Evolutionary conservation across 2,888 invertebrate species (phyloP).

Genomic region (Cantharis flavilabris): DNA sequence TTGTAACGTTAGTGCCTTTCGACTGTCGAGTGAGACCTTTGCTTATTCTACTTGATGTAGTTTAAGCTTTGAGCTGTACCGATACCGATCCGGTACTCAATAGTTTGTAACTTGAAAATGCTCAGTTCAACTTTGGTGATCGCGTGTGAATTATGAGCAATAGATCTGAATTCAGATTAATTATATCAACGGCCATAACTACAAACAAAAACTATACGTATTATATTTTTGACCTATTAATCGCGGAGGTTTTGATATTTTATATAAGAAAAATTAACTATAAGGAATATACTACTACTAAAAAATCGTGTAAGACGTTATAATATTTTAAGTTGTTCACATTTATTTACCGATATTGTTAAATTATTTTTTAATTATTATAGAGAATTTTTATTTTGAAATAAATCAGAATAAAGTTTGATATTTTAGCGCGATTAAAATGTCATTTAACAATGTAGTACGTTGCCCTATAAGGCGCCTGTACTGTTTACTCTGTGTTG

Average conservation of each 20-base stretch:
- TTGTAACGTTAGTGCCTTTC: conserved; percentile 58
- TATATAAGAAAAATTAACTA: conserved; percentile 1
- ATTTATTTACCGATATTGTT: background rate
- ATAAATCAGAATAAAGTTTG: conserved; percentile 18
- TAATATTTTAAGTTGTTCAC: background rate
- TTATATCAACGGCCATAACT: conserved; percentile 52
- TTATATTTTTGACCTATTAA: conserved; percentile 32
- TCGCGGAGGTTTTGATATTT: conserved; percentile 18
- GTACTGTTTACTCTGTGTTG: conserved; percentile 57
- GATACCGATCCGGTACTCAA: conserved; percentile 46
- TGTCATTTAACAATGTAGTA: conserved; percentile 28
- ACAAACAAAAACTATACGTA: conserved; percentile 40
- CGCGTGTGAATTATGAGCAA: conserved; percentile 48
- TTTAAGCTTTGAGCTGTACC: conserved; percentile 40
- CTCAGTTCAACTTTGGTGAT: conserved; percentile 35
- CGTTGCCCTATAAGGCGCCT: conserved; percentile 39
- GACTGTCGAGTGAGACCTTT: conserved; percentile 57
- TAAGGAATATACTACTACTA: background rate
- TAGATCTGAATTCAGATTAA: conserved; percentile 55
- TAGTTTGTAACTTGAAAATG: conserved; percentile 34
- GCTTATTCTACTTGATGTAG: conserved; percentile 32
- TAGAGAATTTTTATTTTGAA: background rate
- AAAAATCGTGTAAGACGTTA: background rate
- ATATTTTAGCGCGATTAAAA: conserved; percentile 25
- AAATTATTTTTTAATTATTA: background rate